A percentile compares a stretch with the other conserved stretches of the same genome.
phyloP scores from a whole-genome alignment of 2,797 vertebrate species.

The Lepilemur ruficaudatus region DNA sequence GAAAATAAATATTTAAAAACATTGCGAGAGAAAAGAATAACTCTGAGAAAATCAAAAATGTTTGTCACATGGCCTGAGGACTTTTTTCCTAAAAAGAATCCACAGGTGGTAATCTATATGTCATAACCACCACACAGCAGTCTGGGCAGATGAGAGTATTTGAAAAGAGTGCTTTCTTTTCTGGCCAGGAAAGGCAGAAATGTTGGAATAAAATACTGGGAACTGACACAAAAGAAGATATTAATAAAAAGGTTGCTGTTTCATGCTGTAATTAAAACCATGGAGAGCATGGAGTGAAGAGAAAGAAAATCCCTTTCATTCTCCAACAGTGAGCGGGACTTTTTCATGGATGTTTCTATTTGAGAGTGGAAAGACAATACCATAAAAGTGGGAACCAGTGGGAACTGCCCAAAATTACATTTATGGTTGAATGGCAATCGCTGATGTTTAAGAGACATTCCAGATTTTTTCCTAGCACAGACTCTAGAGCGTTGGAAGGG shows the following conservation, averaged over 20 bases:
- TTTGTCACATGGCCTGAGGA: neutral
- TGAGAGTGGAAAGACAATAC: neutral
- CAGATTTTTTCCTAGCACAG: neutral
- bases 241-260: neutral
- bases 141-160: neutral
- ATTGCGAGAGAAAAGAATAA: neutral
- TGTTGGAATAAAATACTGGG: neutral
- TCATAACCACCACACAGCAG: neutral
- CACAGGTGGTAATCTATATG: neutral
- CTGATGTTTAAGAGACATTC: neutral
- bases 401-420: neutral
- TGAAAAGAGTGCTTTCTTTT: neutral
- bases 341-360: neutral
- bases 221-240: neutral
- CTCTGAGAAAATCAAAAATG: neutral
- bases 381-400: neutral
- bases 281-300: neutral
- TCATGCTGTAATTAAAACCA: neutral
- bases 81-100: neutral
- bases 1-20: conserved; percentile 24
- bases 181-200: neutral
- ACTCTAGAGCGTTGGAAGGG: neutral
- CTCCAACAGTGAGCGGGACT: rapidly evolving
- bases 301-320: too few species aligned
- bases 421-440: neutral